Evolutionary conservation across 2,113 vertebrate species (phyloP).

Genomic region (Cyprinodon tularosa): DNA sequence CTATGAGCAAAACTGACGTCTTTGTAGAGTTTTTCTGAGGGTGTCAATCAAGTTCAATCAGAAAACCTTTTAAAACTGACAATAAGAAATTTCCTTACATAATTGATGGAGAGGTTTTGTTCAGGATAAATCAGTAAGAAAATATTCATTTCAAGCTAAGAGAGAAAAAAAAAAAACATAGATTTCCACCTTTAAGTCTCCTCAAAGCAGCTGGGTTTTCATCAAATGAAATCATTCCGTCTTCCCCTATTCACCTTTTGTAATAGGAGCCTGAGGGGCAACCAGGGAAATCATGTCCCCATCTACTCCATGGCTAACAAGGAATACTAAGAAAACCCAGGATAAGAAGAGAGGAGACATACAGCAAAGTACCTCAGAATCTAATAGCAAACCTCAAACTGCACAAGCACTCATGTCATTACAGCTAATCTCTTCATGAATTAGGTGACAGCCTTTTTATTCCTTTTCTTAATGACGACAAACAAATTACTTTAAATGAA

Average conservation of each 20-base stretch:
- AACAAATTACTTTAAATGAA: conserved; percentile 62
- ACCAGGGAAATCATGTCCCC: conserved; percentile 25
- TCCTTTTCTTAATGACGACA: conserved; percentile 14
- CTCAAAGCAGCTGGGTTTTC: conserved; percentile 25
- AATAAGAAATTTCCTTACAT: neutral
- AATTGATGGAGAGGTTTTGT: neutral
- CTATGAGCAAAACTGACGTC: no score
- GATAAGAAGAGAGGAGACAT: conserved; percentile 7
- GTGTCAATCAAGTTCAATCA: neutral
- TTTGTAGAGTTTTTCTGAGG: neutral
- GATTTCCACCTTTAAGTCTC: neutral
- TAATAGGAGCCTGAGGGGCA: conserved; percentile 31
- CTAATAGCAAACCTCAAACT: conserved; percentile 22
- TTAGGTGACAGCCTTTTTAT: conserved; percentile 4
- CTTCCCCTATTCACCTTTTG: conserved; percentile 37
- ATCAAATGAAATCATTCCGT: conserved; percentile 31
- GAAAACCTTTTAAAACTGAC: neutral
- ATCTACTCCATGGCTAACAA: conserved; percentile 28
- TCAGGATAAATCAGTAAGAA: neutral
- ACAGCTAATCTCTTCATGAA: conserved; percentile 15
- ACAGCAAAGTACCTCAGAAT: conserved; percentile 4
- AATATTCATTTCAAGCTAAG: conserved; percentile 1
- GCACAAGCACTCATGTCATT: conserved; percentile 39
- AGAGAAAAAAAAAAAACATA: no score
- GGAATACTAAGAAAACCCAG: conserved; percentile 50